Percentiles rank a stretch among this genome's conserved stretches.
These are phyloP conservation scores for Myotis vivesi DNA, from an alignment of 2,797 vertebrate genomes.

Conservation along the genomic window DNA sequence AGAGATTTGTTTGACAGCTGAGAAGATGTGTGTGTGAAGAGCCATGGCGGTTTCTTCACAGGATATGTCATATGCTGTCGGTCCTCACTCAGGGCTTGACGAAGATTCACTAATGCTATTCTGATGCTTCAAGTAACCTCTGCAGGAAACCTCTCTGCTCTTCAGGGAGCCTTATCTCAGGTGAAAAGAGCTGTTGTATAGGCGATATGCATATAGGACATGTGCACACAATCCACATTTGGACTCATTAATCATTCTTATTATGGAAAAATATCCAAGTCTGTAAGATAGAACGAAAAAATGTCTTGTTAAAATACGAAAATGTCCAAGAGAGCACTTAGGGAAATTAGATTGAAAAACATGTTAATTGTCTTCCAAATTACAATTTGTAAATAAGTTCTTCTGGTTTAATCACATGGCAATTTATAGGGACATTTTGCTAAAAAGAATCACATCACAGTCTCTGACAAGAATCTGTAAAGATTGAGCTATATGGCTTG, in stretches of 20 bases:
- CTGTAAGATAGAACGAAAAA: slow-evolving; percentile 71
- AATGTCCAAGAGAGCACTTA: slow-evolving; percentile 72
- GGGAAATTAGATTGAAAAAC: slow-evolving; percentile 75
- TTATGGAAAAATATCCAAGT: slow-evolving; percentile 61
- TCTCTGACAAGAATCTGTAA: slow-evolving; percentile 59
- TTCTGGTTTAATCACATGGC: slow-evolving; percentile 73
- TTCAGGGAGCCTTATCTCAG: not conserved
- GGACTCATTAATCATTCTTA: slow-evolving; percentile 66
- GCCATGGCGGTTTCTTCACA: slow-evolving; percentile 60
- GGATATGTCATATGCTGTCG: slow-evolving; percentile 65
- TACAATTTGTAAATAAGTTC: slow-evolving; percentile 81
- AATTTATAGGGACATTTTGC: slow-evolving; percentile 52
- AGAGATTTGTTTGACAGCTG: slow-evolving; percentile 71
- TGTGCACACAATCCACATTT: not conserved
- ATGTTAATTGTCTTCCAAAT: slow-evolving; percentile 76
- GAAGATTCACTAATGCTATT: slow-evolving; percentile 5
- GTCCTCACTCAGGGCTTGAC: not conserved
- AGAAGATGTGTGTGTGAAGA: slow-evolving; percentile 65
- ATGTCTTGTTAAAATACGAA: slow-evolving; percentile 70
- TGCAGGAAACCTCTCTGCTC: not conserved
- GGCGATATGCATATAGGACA: slow-evolving; percentile 12
- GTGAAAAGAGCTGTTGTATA: not conserved
- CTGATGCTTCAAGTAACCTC: slow-evolving; percentile 53
- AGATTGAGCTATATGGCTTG: slow-evolving; percentile 50
- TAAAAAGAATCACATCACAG: slow-evolving; percentile 62